Evolutionary conservation across 30 jellyfish, hydroid and myxozoan species (phyloP), one percentile per base, ranked within the genome.

Genomic region (Aurelia aurita): DNA sequence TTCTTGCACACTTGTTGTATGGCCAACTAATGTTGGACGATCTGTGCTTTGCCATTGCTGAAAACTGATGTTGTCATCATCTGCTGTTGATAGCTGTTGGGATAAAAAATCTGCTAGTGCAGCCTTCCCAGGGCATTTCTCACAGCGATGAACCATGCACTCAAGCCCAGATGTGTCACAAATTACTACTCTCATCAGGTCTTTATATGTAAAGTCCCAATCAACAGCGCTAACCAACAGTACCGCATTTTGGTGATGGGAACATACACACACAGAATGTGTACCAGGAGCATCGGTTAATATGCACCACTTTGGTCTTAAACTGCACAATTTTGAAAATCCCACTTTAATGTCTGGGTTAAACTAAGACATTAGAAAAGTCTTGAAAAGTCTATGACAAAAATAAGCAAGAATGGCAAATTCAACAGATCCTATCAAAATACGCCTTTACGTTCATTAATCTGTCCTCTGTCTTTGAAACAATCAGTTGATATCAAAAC

Each of bases 241-340:
- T 13, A 61, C 74, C 35, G 26, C 35, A 61, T 61, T 61, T 21
- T 61, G 74, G 74, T 61, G 74, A 10, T 61, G 21, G 26, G 74
- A 61, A 23, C 74, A 61, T 49, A 49, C 61, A 49, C 61, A 49
- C 12, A 49, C 61, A 49, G 61, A 49, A 19, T 49, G 12, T 49
- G 61, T 49, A 46, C 96, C 96, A 4, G 88, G 59, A 27, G 86
- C 43, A 23, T 87, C 87, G 34, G 94, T 72, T 28, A 87, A 53
- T 20, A 78, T 60, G 55, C 96, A 86, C 88, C 95, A 86, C 60
- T 86, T 77, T 15, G 96, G 95, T 86, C 96, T 43, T 53, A 76
- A 60, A 20, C 29, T 79, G 67, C 95, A 86, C 55, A 79, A 87
- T 61, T 66, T 66, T 58, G 96, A 88, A 66, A 81, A 68, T 25